A percentile compares a stretch with the other conserved stretches of the same genome.
phyloP scores from a whole-genome alignment of 2,888 invertebrate species.

The Rhingia rostrata region DNA sequence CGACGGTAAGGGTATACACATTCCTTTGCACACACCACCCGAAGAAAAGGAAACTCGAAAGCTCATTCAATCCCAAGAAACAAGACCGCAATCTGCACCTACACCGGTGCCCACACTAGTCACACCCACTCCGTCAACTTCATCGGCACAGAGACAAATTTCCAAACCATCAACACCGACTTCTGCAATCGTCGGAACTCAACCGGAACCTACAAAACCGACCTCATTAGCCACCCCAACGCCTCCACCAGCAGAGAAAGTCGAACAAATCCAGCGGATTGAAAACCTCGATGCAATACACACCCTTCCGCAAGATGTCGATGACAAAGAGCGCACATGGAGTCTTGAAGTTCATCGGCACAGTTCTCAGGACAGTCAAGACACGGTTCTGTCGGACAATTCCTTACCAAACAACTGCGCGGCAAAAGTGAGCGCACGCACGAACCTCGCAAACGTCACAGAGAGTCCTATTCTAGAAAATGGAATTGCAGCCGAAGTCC shows the following conservation, averaged over 20 bases:
- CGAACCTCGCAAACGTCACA: constrained; percentile 77
- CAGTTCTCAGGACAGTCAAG: constrained; percentile 84
- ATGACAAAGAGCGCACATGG: constrained; percentile 79
- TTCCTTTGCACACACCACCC: constrained; percentile 90
- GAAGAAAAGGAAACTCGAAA: constrained; percentile 85
- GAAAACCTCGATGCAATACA: constrained; percentile 85
- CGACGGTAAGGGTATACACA: constrained; percentile 87
- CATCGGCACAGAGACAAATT: constrained; percentile 11
- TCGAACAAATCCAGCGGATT: constrained; percentile 77
- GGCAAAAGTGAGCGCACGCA: constrained; percentile 73
- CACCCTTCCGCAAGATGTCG: constrained; percentile 83
- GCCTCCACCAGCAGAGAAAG: constrained; percentile 62
- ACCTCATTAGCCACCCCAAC: constrained; percentile 36
- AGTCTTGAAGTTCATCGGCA: constrained; percentile 81
- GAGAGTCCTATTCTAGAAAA: constrained; percentile 78
- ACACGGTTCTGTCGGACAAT: constrained; percentile 83
- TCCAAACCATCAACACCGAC: constrained; percentile 35
- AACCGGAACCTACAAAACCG: constrained; percentile 13
- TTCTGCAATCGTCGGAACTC: constrained; percentile 32
- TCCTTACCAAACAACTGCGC: constrained; percentile 76
- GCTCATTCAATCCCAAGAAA: constrained; percentile 79
- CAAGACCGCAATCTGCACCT: constrained; percentile 76
- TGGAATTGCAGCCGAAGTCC: constrained; percentile 79
- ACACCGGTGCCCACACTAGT: constrained; percentile 77
- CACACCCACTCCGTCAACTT: constrained; percentile 71